Evolutionary conservation across 2,888 invertebrate species (phyloP).

Genomic region (Lasioglossum calceatum): DNA sequence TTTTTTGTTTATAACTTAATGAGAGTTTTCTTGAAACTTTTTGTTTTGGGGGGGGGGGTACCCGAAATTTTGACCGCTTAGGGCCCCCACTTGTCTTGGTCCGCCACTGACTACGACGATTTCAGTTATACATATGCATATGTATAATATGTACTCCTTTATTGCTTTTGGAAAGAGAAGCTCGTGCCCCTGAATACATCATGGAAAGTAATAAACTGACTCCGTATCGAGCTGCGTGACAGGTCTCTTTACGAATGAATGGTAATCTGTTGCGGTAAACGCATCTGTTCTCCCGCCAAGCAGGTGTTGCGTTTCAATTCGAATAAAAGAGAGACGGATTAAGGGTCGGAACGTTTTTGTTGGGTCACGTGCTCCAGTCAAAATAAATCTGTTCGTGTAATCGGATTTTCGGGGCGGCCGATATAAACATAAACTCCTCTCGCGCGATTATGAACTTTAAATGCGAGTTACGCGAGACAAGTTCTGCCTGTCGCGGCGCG

Average conservation of each 20-base stretch:
- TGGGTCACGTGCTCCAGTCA: slow-evolving; percentile 83
- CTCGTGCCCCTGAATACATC: slow-evolving; percentile 73
- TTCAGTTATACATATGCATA: neutral
- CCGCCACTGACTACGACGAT: too few relatives aligned
- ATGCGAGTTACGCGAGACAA: neutral
- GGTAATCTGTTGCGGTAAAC: slow-evolving; percentile 68
- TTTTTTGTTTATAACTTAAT: too few relatives aligned
- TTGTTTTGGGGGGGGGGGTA: too few relatives aligned
- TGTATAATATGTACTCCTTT: neutral
- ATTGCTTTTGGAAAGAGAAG: neutral
- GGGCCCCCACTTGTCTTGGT: too few relatives aligned
- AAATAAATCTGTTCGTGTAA: slow-evolving; percentile 81
- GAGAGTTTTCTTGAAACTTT: too few relatives aligned
- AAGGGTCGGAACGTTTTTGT: slow-evolving; percentile 80
- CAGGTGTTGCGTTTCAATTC: slow-evolving; percentile 77
- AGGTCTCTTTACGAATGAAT: slow-evolving; percentile 68
- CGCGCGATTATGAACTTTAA: slow-evolving; percentile 63
- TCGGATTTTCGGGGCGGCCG: slow-evolving; percentile 72
- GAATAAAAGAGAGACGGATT: slow-evolving; percentile 70
- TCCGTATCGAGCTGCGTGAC: slow-evolving; percentile 56
- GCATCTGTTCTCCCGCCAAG: slow-evolving; percentile 75
- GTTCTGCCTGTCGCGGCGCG: neutral
- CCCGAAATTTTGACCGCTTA: too few relatives aligned
- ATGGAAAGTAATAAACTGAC: slow-evolving; percentile 70
- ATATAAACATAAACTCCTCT: slow-evolving; percentile 57